Conservation (phyloP, 2,113 vertebrate species). For the Hemicordylus capensis region DNA sequence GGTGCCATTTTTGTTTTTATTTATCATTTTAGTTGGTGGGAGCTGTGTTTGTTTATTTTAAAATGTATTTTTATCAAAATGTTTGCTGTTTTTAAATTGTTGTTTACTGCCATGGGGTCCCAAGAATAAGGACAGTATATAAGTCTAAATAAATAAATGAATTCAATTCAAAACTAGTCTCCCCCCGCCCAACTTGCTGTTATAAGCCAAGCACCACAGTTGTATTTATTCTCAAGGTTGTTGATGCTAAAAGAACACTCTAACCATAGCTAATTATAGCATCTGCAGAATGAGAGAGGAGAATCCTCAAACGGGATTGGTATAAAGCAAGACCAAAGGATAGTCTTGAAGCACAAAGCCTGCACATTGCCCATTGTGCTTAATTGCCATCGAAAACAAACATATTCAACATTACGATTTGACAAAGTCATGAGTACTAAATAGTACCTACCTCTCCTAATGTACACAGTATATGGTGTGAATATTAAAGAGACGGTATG, state of each 20-base stretch:
- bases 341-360: neutral
- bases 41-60: too few relatives aligned
- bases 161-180: neutral
- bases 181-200: too few relatives aligned
- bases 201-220: neutral
- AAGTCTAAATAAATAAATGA: too few relatives aligned
- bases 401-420: neutral
- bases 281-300: neutral
- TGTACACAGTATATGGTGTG: neutral
- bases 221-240: constrained; percentile 30
- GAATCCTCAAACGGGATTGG: constrained; percentile 2
- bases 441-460: neutral
- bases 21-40: too few relatives aligned
- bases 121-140: too few relatives aligned
- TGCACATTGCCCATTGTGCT: neutral
- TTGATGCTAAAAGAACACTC: constrained; percentile 24
- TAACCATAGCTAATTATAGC: constrained; percentile 30
- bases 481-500: neutral
- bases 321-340: constrained; percentile 5
- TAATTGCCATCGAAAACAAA: neutral
- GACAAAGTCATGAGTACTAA: neutral
- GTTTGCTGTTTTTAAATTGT: too few relatives aligned
- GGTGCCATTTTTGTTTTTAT: too few relatives aligned
- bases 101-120: too few relatives aligned
- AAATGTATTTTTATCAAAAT: too few relatives aligned